Conservation (phyloP, 2,888 invertebrate species). For the Acrobasis repandana region DNA sequence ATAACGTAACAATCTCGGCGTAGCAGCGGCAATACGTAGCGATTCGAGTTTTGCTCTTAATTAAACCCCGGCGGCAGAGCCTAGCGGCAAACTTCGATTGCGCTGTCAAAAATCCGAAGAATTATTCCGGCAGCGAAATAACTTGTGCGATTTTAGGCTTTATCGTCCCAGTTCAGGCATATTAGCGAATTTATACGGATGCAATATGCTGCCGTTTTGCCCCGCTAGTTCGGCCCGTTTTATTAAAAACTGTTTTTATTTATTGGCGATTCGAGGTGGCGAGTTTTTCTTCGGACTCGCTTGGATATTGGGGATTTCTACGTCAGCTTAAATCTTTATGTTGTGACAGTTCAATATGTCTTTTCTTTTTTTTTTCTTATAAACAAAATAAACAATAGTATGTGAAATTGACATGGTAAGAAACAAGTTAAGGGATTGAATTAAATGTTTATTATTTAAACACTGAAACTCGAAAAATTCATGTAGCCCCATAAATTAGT, state of each 20-base stretch:
- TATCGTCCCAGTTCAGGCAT: constrained; percentile 79
- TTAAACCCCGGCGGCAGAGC: constrained; percentile 65
- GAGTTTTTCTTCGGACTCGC: constrained; percentile 51
- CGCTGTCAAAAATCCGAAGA: constrained; percentile 83
- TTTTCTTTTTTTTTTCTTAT: neutral
- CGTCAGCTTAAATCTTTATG: neutral
- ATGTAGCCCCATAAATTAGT: too few relatives aligned
- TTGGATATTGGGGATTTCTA: constrained; percentile 16
- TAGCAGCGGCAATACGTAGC: constrained; percentile 54
- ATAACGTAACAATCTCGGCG: constrained; percentile 44
- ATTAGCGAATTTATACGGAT: constrained; percentile 78
- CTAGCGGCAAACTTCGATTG: constrained; percentile 81
- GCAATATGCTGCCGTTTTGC: constrained; percentile 71
- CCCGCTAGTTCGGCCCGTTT: constrained; percentile 62
- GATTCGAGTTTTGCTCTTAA: constrained; percentile 71
- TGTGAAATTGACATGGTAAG: neutral
- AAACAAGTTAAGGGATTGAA: too few relatives aligned
- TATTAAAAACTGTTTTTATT: constrained; percentile 79
- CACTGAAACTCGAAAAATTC: too few relatives aligned
- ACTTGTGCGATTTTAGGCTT: constrained; percentile 79
- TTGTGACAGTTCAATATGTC: neutral
- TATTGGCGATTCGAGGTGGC: constrained; percentile 66
- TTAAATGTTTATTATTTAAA: too few relatives aligned
- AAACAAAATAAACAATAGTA: neutral
- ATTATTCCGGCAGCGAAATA: constrained; percentile 79